Conservation (phyloP, 2,888 invertebrate species). For the Ichneumoninae sp. region DNA sequence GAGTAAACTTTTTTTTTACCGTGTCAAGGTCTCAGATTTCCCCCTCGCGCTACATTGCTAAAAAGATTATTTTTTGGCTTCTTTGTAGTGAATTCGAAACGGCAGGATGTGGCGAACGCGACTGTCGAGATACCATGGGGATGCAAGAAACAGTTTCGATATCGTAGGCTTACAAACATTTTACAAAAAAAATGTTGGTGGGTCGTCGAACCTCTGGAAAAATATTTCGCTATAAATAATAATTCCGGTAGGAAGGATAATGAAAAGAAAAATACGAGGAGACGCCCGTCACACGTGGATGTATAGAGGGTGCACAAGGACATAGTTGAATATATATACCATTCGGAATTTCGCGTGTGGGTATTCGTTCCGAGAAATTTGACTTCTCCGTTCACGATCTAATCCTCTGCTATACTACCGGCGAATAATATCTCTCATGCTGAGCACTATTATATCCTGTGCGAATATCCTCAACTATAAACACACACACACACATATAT, state of each 20-base stretch:
- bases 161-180: neutral
- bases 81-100: too few species aligned
- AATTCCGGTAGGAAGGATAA: neutral
- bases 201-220: too few species aligned
- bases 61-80: too few species aligned
- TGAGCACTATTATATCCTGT: constrained; percentile 42
- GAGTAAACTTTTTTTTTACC: too few species aligned
- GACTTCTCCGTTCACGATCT: constrained; percentile 68
- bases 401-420: constrained; percentile 59
- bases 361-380: constrained; percentile 68
- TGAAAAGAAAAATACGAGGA: constrained; percentile 24
- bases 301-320: constrained; percentile 46
- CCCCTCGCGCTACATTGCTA: too few species aligned
- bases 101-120: too few species aligned
- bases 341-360: constrained; percentile 67
- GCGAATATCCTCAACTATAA: constrained; percentile 27
- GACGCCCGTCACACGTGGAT: constrained; percentile 43
- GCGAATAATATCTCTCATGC: constrained; percentile 50
- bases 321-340: constrained; percentile 57
- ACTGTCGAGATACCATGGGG: too few species aligned
- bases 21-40: too few species aligned
- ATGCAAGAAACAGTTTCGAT: too few species aligned
- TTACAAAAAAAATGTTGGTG: neutral
- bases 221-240: neutral
- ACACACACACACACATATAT: neutral